Base-by-base conservation (phyloP, 2,888 invertebrate species). In the Amphimallon solstitiale region DNA sequence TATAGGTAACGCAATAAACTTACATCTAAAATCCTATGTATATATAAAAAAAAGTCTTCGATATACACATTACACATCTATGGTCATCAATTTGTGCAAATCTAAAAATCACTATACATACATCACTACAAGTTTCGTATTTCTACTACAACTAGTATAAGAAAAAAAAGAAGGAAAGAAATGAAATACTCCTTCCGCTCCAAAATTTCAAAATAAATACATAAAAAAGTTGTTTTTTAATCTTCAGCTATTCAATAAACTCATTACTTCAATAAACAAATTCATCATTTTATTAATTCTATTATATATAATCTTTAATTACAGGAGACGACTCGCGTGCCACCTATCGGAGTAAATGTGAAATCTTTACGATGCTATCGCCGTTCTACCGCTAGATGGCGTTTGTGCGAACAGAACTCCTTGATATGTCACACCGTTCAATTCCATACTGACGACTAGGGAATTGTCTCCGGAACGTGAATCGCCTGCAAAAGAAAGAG, bases 341-440 rank as follows among this genome's bases (percentile, higher is more conserved):
- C 17, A 63, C 59, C 48, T 46, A 59, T 19, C 12, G 29, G 37
- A 23, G 12, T n/a, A 10, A 10, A 45, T 15, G 15, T 38, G 17
- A 14, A 23, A 15, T 10, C 51, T 70, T 78, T 79, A 80, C 52
- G 79, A 79, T 43, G 77, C 71, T 69, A 80, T 68, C 54, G 79
- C 76, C 56, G 82, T 78, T 63, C 79, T 72, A 12, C 76, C 74
- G 52, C 73, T 73, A 23, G 75, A 59, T 37, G 76, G 75, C 54
- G 69, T 68, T 75, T 86, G 87, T 56, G 91, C 90, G 81, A 95
- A 95, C 5, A 98, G 86, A 6, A 98, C 93, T 15, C 98, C 98
- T 84, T 97, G 94, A 83, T 98, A 99, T 82, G 93, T 92, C 60
- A 94, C 89, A 46, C 98, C 98, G 80, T 98, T 97, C 69, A 98